Conservation (phyloP, 2,113 vertebrate species). For the Penelope pileata region DNA sequence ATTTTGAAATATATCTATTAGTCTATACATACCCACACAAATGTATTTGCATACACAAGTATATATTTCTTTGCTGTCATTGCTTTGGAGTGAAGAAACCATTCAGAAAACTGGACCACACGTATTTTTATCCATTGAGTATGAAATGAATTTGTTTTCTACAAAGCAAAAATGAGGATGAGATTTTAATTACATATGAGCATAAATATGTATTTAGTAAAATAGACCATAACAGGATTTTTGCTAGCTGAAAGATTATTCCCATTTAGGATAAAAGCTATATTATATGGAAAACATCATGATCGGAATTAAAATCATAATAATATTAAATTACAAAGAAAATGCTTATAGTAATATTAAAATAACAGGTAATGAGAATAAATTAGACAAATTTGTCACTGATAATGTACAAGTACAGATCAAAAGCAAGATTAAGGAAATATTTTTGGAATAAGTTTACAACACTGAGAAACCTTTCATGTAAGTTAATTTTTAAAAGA, state of each 20-base stretch:
- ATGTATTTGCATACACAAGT: neutral
- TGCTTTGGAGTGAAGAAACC: neutral
- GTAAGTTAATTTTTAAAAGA: neutral
- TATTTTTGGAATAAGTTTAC: neutral
- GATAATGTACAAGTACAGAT: neutral
- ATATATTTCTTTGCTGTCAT: neutral
- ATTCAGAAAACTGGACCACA: neutral
- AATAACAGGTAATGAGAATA: slow-evolving; percentile 36
- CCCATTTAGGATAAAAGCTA: neutral
- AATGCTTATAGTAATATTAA: neutral
- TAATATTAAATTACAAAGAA: slow-evolving; percentile 43
- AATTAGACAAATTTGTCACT: slow-evolving; percentile 30
- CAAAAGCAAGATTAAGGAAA: neutral
- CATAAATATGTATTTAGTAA: slow-evolving; percentile 14
- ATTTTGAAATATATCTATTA: neutral
- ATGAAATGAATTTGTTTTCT: neutral
- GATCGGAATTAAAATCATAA: slow-evolving; percentile 15
- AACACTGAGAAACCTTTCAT: neutral
- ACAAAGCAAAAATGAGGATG: neutral
- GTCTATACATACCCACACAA: neutral
- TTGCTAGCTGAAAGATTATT: slow-evolving; percentile 21
- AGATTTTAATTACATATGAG: slow-evolving; percentile 19
- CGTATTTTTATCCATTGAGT: neutral
- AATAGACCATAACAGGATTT: neutral
- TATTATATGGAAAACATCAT: neutral